Conservation (phyloP, 2,113 vertebrate genomes). For the Ophthalmolycus amberensis region DNA sequence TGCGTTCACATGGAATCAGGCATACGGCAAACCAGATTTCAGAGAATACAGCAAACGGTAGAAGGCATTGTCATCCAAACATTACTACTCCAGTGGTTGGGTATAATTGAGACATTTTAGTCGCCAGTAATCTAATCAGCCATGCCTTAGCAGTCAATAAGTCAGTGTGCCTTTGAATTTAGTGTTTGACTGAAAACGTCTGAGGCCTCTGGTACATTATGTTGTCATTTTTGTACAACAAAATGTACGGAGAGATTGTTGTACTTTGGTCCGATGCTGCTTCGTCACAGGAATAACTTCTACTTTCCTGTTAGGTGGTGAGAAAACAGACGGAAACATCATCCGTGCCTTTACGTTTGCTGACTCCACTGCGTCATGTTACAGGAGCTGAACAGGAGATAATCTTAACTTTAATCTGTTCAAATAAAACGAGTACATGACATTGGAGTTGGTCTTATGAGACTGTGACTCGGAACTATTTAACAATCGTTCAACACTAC, state of each 20-base stretch:
- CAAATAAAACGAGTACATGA: not conserved
- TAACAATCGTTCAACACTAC: not conserved
- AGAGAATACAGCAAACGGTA: no score
- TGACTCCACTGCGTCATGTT: not conserved
- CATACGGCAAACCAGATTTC: no score
- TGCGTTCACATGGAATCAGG: no score
- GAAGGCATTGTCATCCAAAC: no score
- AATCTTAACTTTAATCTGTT: not conserved
- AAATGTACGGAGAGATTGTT: constrained; percentile 16
- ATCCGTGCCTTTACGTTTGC: not conserved
- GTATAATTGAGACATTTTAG: not conserved
- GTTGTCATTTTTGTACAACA: constrained; percentile 48
- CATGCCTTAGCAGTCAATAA: not conserved
- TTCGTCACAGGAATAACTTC: constrained; percentile 43
- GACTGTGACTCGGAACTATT: not conserved
- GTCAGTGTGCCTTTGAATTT: constrained; percentile 18
- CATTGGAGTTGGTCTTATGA: not conserved
- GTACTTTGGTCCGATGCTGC: constrained; percentile 27
- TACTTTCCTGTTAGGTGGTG: constrained; percentile 31
- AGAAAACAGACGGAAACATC: constrained; percentile 18
- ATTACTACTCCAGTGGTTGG: not conserved
- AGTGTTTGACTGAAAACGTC: not conserved
- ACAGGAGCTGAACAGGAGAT: not conserved
- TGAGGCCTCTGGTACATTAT: constrained; percentile 8
- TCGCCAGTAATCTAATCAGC: not conserved